These are phyloP conservation scores for Coptodon rendalli DNA, from an alignment of 2,113 vertebrate species.

Conservation along the genomic window DNA sequence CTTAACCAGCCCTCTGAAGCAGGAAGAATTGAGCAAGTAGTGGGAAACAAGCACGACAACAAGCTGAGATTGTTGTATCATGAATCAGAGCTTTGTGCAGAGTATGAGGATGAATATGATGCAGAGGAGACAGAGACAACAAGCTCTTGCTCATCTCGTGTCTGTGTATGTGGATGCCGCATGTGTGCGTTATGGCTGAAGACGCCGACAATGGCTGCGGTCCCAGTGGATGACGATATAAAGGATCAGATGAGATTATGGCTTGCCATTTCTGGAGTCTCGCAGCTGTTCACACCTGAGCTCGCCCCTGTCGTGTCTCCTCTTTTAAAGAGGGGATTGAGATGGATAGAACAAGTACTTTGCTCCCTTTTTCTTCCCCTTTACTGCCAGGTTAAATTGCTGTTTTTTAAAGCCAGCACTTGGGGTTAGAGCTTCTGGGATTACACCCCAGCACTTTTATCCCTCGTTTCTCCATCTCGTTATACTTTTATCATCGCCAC, in stretches of 20 bases:
- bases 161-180: neutral
- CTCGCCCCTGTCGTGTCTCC: constrained; percentile 17
- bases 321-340: constrained; percentile 36
- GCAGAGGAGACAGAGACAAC: neutral
- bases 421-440: constrained; percentile 24
- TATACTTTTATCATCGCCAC: neutral
- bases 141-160: neutral
- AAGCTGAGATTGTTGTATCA: neutral
- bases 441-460: constrained; percentile 32
- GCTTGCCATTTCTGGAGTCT: constrained; percentile 34
- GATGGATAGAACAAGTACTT: neutral
- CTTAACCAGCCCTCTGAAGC: neutral
- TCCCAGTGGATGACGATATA: constrained; percentile 3
- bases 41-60: neutral
- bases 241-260: constrained; percentile 13
- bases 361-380: constrained; percentile 1
- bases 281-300: constrained; percentile 24
- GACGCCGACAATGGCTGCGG: neutral
- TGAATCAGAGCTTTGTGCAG: neutral
- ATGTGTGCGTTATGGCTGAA: neutral
- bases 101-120: neutral
- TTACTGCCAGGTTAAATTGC: constrained; percentile 21
- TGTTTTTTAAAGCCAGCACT: constrained; percentile 34
- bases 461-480: neutral
- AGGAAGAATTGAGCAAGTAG: neutral